These are phyloP conservation scores for Lycorma delicatula DNA, from an alignment of 1,140 invertebrate species.

Conservation along the genomic window DNA sequence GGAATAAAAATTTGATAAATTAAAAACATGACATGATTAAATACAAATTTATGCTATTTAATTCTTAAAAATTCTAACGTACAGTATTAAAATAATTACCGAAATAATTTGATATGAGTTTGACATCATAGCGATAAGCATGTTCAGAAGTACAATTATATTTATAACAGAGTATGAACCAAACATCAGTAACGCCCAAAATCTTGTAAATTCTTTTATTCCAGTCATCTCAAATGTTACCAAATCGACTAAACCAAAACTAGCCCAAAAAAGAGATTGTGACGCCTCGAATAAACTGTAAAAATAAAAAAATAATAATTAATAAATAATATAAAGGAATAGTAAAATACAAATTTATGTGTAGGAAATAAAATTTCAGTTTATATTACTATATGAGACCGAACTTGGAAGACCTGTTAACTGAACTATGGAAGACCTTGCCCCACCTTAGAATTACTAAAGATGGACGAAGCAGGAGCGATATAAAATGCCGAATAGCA, in stretches of 20 bases:
- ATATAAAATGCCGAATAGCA: too few species aligned
- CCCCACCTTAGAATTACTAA: too few species aligned
- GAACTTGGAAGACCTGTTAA: too few species aligned
- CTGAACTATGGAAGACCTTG: too few species aligned
- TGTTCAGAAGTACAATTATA: conserved; percentile 85
- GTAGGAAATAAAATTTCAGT: too few species aligned
- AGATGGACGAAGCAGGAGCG: too few species aligned
- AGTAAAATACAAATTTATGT: too few species aligned
- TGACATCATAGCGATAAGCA: conserved; percentile 95
- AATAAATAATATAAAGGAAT: conserved; percentile 2
- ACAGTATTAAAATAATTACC: conserved; percentile 43
- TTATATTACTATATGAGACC: too few species aligned
- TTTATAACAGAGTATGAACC: conserved; percentile 86
- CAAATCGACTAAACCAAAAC: conserved; percentile 83
- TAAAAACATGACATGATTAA: too few species aligned
- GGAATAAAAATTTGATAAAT: too few species aligned
- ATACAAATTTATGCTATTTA: background rate
- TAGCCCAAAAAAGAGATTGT: conserved; percentile 89
- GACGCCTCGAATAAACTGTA: conserved; percentile 85
- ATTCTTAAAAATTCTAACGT: background rate
- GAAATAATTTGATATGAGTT: conserved; percentile 91
- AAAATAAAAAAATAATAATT: conserved; percentile 26
- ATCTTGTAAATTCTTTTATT: conserved; percentile 79
- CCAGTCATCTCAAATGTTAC: conserved; percentile 75
- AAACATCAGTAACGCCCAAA: conserved; percentile 81